phyloP scores from a whole-genome alignment of 1,140 invertebrate genomes.

The Fopius arisanus region DNA sequence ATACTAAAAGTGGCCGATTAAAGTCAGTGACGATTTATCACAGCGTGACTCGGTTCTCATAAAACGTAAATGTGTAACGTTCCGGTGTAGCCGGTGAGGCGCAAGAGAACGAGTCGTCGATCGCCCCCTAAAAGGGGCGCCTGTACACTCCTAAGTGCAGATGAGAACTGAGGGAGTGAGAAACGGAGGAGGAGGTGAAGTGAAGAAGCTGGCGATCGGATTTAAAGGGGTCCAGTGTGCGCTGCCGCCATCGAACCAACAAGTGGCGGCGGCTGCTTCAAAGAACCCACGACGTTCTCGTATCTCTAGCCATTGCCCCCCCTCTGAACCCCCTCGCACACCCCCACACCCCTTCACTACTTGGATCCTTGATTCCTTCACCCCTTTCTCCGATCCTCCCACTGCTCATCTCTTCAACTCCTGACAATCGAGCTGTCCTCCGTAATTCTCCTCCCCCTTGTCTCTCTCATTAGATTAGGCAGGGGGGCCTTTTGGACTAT shows the following conservation, averaged over 20 bases:
- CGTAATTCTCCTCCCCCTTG: conserved; percentile 18
- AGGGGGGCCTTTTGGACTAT: conserved; percentile 7
- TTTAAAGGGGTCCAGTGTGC: conserved; percentile 54
- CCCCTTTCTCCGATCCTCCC: conserved; percentile 15
- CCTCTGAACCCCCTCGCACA: conserved; percentile 39
- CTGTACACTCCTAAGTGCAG: conserved; percentile 49
- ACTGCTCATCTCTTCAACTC: conserved; percentile 18
- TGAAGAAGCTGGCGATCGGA: conserved; percentile 55
- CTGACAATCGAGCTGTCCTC: conserved; percentile 32
- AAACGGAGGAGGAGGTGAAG: conserved; percentile 17
- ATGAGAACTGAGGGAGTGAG: conserved; percentile 32
- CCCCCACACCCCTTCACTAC: background rate
- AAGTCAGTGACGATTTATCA: conserved; percentile 15
- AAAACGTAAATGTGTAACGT: conserved; percentile 30
- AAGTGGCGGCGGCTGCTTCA: conserved; percentile 63
- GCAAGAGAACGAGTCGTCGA: conserved; percentile 45
- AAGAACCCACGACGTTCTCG: conserved; percentile 42
- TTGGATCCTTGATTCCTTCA: no score
- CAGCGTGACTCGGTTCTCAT: conserved; percentile 1
- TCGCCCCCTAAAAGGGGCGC: conserved; percentile 54
- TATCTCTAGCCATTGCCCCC: conserved; percentile 38
- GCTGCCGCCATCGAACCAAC: conserved; percentile 55
- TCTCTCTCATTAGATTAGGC: conserved; percentile 58
- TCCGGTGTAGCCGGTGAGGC: conserved; percentile 47
- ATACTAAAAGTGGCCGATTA: background rate